Conservation (phyloP, 2,888 invertebrate genomes). For the Synergus umbraculus region DNA sequence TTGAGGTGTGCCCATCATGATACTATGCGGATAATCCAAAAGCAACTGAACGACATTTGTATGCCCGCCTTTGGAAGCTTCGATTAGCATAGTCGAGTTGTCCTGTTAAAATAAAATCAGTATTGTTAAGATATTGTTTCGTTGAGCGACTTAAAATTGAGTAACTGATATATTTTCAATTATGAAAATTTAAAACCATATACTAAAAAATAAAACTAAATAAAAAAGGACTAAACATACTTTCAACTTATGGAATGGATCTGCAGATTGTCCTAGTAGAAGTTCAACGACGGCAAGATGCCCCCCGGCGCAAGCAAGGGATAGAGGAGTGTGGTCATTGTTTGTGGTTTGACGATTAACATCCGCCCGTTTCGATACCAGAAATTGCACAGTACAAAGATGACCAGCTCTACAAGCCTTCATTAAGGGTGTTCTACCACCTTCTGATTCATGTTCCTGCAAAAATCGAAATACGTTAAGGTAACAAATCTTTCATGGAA, state of each 20-base stretch:
- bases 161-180: too few species aligned
- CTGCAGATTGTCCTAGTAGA: constrained; percentile 93
- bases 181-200: not conserved
- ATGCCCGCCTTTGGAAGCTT: constrained; percentile 98
- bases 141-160: too few species aligned
- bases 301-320: constrained; percentile 97
- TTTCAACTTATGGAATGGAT: constrained; percentile 97
- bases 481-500: too few species aligned
- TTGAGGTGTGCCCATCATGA: constrained; percentile 82
- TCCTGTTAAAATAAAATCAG: constrained; percentile 80
- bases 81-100: constrained; percentile 98
- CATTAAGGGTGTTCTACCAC: constrained; percentile 98
- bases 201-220: not conserved
- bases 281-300: constrained; percentile 96
- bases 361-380: constrained; percentile 91
- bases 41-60: constrained; percentile 96
- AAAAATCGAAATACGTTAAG: constrained; percentile 20
- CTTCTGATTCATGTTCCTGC: constrained; percentile 96
- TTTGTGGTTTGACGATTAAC: constrained; percentile 93
- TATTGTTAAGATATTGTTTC: not conserved
- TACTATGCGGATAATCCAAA: constrained; percentile 94
- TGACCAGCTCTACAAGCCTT: constrained; percentile 98
- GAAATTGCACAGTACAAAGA: constrained; percentile 96
- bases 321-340: constrained; percentile 98
- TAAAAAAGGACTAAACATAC: constrained; percentile 71